phyloP scores from a whole-genome alignment of 2,797 vertebrate genomes.

The Notamacropus eugenii region DNA sequence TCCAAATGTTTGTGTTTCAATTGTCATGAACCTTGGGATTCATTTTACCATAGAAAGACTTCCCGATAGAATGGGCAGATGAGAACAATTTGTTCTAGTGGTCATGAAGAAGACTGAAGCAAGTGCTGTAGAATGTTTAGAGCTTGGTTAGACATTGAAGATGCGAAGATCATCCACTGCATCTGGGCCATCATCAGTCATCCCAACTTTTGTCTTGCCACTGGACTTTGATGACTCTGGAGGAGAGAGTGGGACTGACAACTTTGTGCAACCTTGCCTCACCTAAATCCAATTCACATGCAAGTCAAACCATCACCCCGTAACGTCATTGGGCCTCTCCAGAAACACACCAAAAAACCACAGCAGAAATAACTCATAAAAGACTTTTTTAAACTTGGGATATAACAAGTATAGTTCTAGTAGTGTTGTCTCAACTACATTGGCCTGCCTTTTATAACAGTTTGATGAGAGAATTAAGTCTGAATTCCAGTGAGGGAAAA shows the following conservation, averaged over 20 bases:
- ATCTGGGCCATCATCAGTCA: background rate
- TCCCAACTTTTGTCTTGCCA: background rate
- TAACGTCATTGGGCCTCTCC: background rate
- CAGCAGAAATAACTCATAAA: background rate
- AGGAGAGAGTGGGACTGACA: background rate
- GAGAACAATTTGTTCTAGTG: background rate
- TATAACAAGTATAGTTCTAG: background rate
- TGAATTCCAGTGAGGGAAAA: background rate
- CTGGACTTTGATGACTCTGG: background rate
- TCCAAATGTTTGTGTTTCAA: background rate
- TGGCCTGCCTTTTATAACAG: background rate
- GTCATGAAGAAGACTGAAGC: background rate
- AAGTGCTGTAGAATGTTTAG: background rate
- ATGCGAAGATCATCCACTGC: background rate
- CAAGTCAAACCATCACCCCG: background rate
- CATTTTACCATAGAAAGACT: background rate
- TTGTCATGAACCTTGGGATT: background rate
- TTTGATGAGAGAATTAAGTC: background rate
- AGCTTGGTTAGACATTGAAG: background rate
- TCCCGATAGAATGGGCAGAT: background rate
- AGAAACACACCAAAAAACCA: background rate
- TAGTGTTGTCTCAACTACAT: background rate
- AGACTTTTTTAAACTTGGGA: background rate
- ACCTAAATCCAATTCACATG: background rate
- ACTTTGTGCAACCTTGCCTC: background rate